phyloP scores from a whole-genome alignment of 2,113 vertebrate genomes.

The Laterallus jamaicensis region DNA sequence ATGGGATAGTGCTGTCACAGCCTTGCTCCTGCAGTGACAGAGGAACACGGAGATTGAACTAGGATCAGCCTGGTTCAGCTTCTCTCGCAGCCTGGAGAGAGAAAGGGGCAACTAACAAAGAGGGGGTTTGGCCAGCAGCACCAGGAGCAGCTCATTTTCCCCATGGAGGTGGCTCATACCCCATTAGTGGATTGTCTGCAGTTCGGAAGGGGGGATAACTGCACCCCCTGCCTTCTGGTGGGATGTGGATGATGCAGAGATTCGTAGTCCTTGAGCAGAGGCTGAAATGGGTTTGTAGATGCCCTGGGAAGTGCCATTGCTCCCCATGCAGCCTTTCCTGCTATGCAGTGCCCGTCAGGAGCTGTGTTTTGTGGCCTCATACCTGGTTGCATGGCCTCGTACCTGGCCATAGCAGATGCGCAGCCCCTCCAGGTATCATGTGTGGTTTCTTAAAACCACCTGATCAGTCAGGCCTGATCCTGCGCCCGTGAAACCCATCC shows the following conservation, averaged over 20 bases:
- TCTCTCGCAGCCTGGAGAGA: not conserved
- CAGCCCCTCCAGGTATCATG: not conserved
- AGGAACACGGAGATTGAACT: not conserved
- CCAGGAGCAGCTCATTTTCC: not conserved
- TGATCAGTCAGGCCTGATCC: not conserved
- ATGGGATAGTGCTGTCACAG: not conserved
- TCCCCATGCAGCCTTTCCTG: not conserved
- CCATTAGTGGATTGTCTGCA: not conserved
- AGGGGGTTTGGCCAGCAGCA: not conserved
- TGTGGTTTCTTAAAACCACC: not conserved
- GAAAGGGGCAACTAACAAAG: not conserved
- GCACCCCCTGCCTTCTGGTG: not conserved
- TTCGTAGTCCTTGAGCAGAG: not conserved
- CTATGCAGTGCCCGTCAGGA: not conserved
- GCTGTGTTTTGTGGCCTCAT: fast-evolving
- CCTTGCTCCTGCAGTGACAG: not conserved
- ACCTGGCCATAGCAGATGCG: fast-evolving
- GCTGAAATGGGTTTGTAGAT: not conserved
- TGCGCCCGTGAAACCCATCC: not conserved
- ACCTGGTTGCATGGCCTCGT: not conserved
- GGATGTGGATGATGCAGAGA: not conserved
- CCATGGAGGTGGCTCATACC: not conserved
- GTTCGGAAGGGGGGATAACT: not conserved
- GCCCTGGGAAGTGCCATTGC: fast-evolving
- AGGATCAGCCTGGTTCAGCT: not conserved